Evolutionary conservation across 2,888 invertebrate genomes (phyloP).

Genomic region (Nezara viridula): DNA sequence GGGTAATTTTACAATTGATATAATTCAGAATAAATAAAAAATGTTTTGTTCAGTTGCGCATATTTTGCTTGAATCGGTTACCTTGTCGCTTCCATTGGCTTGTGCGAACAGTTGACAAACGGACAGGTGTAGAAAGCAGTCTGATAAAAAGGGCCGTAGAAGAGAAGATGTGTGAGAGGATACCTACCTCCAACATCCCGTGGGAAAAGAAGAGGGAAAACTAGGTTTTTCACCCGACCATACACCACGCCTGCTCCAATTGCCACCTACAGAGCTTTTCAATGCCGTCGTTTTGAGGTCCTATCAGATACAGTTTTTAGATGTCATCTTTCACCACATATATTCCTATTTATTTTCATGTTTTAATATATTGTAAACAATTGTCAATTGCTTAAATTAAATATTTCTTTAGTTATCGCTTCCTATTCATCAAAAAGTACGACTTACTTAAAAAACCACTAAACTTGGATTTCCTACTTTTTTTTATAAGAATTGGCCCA

Average conservation of each 20-base stretch:
- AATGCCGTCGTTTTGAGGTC: neutral
- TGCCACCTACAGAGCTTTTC: neutral
- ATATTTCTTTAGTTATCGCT: no score
- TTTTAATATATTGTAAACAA: no score
- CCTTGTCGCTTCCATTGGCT: neutral
- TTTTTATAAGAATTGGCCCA: no score
- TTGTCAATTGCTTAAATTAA: no score
- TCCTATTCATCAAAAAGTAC: no score
- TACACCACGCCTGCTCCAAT: neutral
- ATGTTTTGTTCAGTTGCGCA: no score
- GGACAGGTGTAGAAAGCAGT: neutral
- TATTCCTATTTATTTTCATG: neutral
- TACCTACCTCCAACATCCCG: neutral
- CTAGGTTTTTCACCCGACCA: neutral
- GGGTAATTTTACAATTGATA: no score
- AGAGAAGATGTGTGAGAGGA: slow-evolving; percentile 13
- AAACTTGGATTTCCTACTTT: no score
- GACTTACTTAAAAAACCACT: no score
- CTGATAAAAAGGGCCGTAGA: neutral
- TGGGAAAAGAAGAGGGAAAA: slow-evolving; percentile 2
- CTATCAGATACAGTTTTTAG: neutral
- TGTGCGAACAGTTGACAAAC: neutral
- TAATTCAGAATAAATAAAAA: no score
- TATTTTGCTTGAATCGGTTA: neutral
- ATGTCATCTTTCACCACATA: neutral